A percentile compares a stretch with the other conserved stretches of the same genome.
These are phyloP conservation scores for Acrocyrtus sp. DNA, from an alignment of 2,888 invertebrate species.

Conservation along the genomic window DNA sequence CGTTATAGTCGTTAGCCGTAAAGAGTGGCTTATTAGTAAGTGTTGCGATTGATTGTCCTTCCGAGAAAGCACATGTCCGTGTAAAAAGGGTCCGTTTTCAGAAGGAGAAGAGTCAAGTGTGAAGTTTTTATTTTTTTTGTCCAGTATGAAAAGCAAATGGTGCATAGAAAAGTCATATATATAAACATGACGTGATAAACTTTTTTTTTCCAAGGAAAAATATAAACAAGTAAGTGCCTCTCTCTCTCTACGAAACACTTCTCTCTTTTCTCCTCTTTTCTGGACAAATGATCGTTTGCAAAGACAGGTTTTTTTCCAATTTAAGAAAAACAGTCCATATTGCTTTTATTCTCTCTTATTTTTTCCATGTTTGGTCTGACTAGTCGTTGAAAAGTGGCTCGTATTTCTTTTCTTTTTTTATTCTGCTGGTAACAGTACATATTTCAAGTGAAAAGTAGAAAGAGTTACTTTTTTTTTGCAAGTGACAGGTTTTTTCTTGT, in stretches of 20 bases:
- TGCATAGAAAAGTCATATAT: constrained; percentile 48
- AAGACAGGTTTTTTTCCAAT: constrained; percentile 50
- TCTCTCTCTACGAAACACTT: constrained; percentile 30
- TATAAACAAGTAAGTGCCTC: not conserved
- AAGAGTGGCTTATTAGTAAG: not conserved
- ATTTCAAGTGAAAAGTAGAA: constrained; percentile 27
- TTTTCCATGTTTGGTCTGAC: constrained; percentile 26
- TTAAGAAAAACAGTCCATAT: constrained; percentile 23
- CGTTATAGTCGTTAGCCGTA: too few relatives aligned
- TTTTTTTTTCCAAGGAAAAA: not conserved
- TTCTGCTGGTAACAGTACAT: not conserved
- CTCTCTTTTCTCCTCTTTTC: too few relatives aligned
- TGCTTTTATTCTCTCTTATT: constrained; percentile 15
- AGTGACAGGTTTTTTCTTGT: constrained; percentile 43
- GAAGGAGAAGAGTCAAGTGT: too few relatives aligned
- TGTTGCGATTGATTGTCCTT: not conserved
- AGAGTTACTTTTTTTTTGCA: constrained; percentile 39
- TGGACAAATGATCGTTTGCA: constrained; percentile 38
- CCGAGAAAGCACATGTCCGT: not conserved
- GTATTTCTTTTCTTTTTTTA: constrained; percentile 7
- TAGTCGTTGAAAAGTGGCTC: constrained; percentile 5
- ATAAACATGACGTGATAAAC: too few relatives aligned
- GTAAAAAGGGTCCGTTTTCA: too few relatives aligned
- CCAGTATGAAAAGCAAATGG: constrained; percentile 28
- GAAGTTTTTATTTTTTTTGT: not conserved